Evolutionary conservation across 2,113 vertebrate genomes (phyloP).

Genomic region (Lanius ludovicianus): DNA sequence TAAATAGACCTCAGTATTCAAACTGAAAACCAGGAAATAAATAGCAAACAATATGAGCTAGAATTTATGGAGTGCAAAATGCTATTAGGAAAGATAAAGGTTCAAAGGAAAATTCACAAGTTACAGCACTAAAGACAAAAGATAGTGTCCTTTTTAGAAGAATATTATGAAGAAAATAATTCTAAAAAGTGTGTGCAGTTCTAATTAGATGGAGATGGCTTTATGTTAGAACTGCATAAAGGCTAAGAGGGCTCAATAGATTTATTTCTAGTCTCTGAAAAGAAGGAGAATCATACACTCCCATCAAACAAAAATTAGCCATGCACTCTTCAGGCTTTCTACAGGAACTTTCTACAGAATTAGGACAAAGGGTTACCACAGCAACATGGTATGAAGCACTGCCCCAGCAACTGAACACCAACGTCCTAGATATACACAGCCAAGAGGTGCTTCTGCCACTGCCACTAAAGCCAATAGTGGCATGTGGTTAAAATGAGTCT

Average conservation of each 20-base stretch:
- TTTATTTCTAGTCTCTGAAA: neutral
- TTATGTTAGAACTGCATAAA: neutral
- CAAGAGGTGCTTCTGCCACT: neutral
- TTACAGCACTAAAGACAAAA: neutral
- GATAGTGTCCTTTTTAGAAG: neutral
- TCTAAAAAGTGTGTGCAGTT: neutral
- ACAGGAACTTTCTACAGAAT: neutral
- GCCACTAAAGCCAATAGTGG: neutral
- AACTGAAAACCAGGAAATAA: slow-evolving; percentile 28
- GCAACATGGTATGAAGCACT: neutral
- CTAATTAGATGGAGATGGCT: neutral
- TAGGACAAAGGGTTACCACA: slow-evolving; percentile 11
- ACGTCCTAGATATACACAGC: accelerated
- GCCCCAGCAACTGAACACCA: neutral
- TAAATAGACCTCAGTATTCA: neutral
- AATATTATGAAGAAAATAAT: neutral
- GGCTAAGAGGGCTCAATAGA: neutral
- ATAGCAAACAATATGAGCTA: neutral
- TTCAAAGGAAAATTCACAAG: neutral
- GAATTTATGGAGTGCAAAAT: slow-evolving; percentile 24
- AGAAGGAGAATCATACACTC: neutral
- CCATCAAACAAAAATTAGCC: neutral
- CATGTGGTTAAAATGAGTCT: neutral
- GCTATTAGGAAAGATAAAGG: neutral
- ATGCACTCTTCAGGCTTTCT: neutral